Percentiles rank a stretch among this genome's conserved stretches.
Evolutionary conservation across 2,113 vertebrate species (phyloP).

Genomic region (Oophaga pumilio): DNA sequence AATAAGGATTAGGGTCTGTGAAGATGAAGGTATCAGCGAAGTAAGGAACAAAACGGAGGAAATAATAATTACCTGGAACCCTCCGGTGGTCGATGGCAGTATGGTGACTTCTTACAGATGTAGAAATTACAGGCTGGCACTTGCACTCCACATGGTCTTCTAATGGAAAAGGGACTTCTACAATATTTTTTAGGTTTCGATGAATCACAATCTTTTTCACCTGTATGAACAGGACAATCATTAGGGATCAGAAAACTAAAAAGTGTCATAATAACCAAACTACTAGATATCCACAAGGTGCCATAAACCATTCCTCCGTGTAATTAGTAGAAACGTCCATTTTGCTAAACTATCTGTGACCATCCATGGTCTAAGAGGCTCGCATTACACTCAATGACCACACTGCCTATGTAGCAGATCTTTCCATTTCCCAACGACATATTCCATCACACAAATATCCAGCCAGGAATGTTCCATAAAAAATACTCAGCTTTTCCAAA

Average conservation of each 20-base stretch:
- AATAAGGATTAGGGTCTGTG: not conserved
- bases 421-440: not conserved
- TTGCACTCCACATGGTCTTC: slow-evolving; percentile 89
- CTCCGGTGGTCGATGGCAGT: slow-evolving; percentile 65
- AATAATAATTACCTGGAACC: slow-evolving; percentile 30
- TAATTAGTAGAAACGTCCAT: not conserved
- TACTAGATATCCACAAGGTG: not conserved
- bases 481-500: slow-evolving; percentile 64
- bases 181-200: slow-evolving; percentile 74
- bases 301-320: not conserved
- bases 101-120: slow-evolving; percentile 3
- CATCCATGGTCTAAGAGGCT: not conserved
- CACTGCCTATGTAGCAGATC: slow-evolving; percentile 5
- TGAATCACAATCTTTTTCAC: slow-evolving; percentile 87
- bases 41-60: not conserved
- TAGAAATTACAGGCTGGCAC: slow-evolving; percentile 70
- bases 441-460: slow-evolving; percentile 37
- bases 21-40: not conserved
- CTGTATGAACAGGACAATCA: slow-evolving; percentile 66
- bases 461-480: slow-evolving; percentile 49
- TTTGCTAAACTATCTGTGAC: not conserved
- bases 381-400: slow-evolving; percentile 13
- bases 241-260: not conserved
- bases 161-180: slow-evolving; percentile 83
- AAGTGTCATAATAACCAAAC: not conserved